Base-by-base conservation (phyloP, 92 coral and sea anemone species). In the Epizoanthus illoricatus region DNA sequence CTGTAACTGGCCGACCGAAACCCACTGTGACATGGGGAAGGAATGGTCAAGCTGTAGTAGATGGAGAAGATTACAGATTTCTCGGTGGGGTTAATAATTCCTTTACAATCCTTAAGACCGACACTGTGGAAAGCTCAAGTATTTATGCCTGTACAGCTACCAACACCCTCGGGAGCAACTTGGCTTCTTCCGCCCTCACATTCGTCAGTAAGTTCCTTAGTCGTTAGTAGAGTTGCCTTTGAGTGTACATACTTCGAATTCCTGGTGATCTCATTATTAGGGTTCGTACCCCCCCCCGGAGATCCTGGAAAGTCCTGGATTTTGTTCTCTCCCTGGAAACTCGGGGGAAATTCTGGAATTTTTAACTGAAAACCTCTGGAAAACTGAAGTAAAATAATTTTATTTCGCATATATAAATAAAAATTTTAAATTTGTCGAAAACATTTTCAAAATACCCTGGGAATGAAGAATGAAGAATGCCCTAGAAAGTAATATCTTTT, bases 1-100 rank as follows among this genome's bases (percentile, higher is more conserved):
- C 86, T 7, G 94, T 87, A 19, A 2, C 58, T 19, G 97, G 94
- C 7, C 80, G 92, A 61, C 97, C 97, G 13, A 52, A 55, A 49
- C 94, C 97, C n/a, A 49, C 56, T 17, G 90, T 93, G 52, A 63
- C 81, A 71, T 93, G 97, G 97, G 74, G 65, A 55, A 87, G 81
- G n/a, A 74, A 86, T 45, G 75, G 87, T 33, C 67, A 74, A 28
- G 65, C 68, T 17, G n/a, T 93, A 5, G 59, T 64, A 5, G 67
- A 69, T 23, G 86, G 90, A 39, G 86, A 75, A 41, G 80, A 74
- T 71, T 59, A 55, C 66, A 73, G 17, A 41, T 33, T 89, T 49
- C 75, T 75, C 7, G 84, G 85, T 23, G 89, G 89, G 23, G 82
- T 24, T 39, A 78, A 78, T 13, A 78, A 78, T 59, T 78, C 82